Conservation (phyloP, 2,113 vertebrate genomes). For the Paraplagusia blochii region DNA sequence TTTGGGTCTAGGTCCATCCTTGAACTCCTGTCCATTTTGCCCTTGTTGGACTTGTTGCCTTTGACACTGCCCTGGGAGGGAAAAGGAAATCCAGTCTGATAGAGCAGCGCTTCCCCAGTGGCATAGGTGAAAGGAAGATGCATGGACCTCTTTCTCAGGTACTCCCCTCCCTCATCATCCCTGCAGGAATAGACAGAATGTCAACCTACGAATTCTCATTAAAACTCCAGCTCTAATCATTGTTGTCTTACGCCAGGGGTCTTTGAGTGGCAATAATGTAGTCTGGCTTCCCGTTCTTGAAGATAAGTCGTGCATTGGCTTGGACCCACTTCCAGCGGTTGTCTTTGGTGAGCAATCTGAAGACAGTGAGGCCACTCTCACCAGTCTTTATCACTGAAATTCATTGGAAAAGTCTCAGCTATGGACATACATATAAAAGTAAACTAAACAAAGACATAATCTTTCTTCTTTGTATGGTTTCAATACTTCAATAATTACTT, state of each 20-base stretch:
- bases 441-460: no score
- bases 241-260: slow-evolving; percentile 69
- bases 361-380: slow-evolving; percentile 75
- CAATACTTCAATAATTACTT: no score
- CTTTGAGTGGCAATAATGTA: slow-evolving; percentile 77
- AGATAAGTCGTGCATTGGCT: slow-evolving; percentile 74
- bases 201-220: neutral
- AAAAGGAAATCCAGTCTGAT: slow-evolving; percentile 71
- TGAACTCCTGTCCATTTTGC: slow-evolving; percentile 42
- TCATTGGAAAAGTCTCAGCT: slow-evolving; percentile 12
- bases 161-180: slow-evolving; percentile 82
- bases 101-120: slow-evolving; percentile 81
- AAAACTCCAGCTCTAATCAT: no score
- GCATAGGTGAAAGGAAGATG: slow-evolving; percentile 84
- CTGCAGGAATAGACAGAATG: slow-evolving; percentile 50
- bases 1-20: slow-evolving; percentile 51
- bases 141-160: slow-evolving; percentile 78
- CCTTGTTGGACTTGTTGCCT: slow-evolving; percentile 66
- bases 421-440: no score
- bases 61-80: slow-evolving; percentile 59
- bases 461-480: no score
- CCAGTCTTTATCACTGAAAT: slow-evolving; percentile 78
- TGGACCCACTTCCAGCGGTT: slow-evolving; percentile 80
- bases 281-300: slow-evolving; percentile 71
- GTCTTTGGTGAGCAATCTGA: slow-evolving; percentile 80